Conservation (phyloP, 2,113 vertebrate species). For the Trichechus manatus region DNA sequence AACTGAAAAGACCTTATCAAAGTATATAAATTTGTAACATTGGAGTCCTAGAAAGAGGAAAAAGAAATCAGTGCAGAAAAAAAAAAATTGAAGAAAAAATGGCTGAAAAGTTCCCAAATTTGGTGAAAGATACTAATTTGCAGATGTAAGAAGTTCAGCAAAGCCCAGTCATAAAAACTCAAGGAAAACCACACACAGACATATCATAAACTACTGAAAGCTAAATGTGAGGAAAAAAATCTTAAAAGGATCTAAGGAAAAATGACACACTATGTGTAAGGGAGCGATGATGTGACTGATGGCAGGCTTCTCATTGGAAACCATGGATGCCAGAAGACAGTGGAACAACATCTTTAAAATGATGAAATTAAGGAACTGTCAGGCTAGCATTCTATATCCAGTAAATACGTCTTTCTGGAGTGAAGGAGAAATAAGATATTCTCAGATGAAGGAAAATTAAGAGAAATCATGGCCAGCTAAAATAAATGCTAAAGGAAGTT, state of each 20-base stretch:
- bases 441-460: neutral
- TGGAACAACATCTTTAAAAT: conserved; percentile 18
- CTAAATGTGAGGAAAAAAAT: conserved; percentile 50
- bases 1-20: neutral
- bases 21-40: neutral
- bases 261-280: neutral
- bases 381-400: neutral
- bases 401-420: neutral
- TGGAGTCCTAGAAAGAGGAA: neutral
- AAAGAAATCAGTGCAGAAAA: neutral
- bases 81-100: conserved; percentile 25
- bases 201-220: conserved; percentile 12
- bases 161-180: conserved; percentile 3
- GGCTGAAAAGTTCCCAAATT: neutral
- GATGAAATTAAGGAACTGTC: neutral
- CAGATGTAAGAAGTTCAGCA: conserved; percentile 1
- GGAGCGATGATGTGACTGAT: neutral
- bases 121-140: neutral
- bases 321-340: neutral
- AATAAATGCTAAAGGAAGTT: neutral
- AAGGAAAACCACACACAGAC: neutral
- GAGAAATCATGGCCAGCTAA: neutral
- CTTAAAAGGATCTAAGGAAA: neutral
- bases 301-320: neutral
- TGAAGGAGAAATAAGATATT: conserved; percentile 9